Evolutionary conservation across 2,113 vertebrate species (phyloP), one percentile per base, ranked within the genome.

Genomic region (Ptilonorhynchus violaceus): DNA sequence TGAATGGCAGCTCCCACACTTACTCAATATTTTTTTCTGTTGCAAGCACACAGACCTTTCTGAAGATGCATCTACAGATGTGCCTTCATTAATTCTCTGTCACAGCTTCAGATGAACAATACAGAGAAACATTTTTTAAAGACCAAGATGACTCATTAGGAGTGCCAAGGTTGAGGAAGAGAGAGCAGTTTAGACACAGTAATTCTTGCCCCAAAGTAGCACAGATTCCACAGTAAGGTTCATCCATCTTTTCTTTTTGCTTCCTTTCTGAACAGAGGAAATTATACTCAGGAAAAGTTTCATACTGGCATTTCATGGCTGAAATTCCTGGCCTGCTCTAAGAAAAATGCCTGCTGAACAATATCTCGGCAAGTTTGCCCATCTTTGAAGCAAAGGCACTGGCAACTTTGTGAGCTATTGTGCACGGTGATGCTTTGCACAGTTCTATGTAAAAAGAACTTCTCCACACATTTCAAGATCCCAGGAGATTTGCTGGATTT

Each of bases 311-410:
- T 92, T 95, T 92, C 84, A 66, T 62, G n/a, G 53, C 41, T 8
- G 10, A 79, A 91, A 94, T 85, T 89, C 87, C 74, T 93, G 82
- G 67, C 59, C 72, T 33, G 41, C 46, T 85, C 68, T 72, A 86
- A 80, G 83, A 95, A 93, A 92, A 88, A 95, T 52, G 55, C 66
- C 85, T 90, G 37, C 77, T 93, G 69, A 93, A 92, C 80, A 95
- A 66, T 95, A 89, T 91, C 76, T 91, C 86, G 92, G 91, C 91
- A 88, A 86, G 79, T 87, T 33, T 73, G 76, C 76, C 79, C 77
- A 75, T 87, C 69, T 78, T 56, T 87, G 58, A 93, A 96, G 86
- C 46, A 89, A 82, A 92, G 66, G n/a, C 83, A 85, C 66, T 92
- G 92, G 88, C 86, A 93, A 62, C 77, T 87, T 60, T 47, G 53